Conservation (phyloP, 2,888 invertebrate species). For the Phrixothrix hirtus region DNA sequence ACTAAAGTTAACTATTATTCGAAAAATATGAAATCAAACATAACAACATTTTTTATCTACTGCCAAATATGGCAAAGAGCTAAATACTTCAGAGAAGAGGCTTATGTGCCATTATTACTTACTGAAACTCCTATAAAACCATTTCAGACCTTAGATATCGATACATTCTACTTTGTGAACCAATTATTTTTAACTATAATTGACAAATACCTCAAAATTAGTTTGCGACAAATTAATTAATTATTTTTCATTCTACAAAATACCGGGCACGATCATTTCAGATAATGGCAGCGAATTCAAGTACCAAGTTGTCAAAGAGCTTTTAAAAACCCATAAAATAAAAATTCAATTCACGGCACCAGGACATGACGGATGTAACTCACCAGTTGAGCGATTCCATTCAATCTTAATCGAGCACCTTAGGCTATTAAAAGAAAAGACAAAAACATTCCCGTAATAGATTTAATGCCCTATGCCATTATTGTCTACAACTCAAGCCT, state of each 20-base stretch:
- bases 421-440: background rate
- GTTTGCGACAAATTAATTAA: slow-evolving; percentile 4
- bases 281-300: slow-evolving; percentile 9
- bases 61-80: background rate
- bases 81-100: background rate
- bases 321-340: slow-evolving; percentile 12
- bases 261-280: slow-evolving; percentile 1
- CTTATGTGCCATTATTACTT: background rate
- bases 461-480: background rate
- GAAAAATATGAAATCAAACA: background rate
- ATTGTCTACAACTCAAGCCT: background rate
- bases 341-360: slow-evolving; percentile 10
- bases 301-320: slow-evolving; percentile 7
- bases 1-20: background rate
- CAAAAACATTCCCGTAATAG: background rate
- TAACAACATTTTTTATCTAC: background rate
- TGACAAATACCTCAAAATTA: too few species aligned
- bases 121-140: background rate
- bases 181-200: background rate
- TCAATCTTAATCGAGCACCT: slow-evolving; percentile 12
- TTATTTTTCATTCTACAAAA: slow-evolving; percentile 7
- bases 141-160: too few species aligned
- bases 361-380: slow-evolving; percentile 10
- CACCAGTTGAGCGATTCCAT: slow-evolving; percentile 7
- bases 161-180: background rate